Conservation (phyloP, 23 tunicate species). For the Oikopleura dioica region DNA sequence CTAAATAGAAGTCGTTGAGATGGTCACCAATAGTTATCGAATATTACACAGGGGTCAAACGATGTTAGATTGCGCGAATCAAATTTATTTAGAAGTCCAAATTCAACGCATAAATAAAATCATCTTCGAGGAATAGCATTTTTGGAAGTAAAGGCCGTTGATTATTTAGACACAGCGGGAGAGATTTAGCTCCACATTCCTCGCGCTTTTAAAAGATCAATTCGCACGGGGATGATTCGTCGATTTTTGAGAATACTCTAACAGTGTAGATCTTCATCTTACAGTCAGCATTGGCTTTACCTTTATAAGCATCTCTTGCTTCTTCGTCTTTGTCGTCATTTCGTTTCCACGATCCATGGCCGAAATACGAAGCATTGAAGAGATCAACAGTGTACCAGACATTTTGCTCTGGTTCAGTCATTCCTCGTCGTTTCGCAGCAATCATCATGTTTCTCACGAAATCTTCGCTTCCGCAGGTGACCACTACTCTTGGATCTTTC, state of each 20-base stretch:
- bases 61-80: too few species aligned
- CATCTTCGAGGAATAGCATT: background rate
- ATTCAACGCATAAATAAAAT: background rate
- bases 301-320: background rate
- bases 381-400: constrained; percentile 56
- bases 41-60: too few species aligned
- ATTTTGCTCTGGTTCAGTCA: constrained; percentile 20
- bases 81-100: too few species aligned
- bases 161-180: too few species aligned
- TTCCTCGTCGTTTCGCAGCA: constrained; percentile 25
- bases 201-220: too few species aligned
- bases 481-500: constrained; percentile 22
- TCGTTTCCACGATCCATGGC: constrained; percentile 36
- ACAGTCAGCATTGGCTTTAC: background rate
- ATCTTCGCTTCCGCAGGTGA: constrained; percentile 48
- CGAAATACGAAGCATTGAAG: constrained; percentile 26
- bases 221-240: too few species aligned
- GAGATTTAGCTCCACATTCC: too few species aligned
- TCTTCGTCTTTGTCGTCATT: constrained; percentile 12
- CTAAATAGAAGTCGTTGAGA: constrained; percentile 21
- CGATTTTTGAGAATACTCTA: too few species aligned
- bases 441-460: constrained; percentile 36
- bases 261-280: too few species aligned
- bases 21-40: too few species aligned
- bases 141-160: too few species aligned